Evolutionary conservation across 2,113 vertebrate species (phyloP).

Genomic region (Microtus richardsoni): DNA sequence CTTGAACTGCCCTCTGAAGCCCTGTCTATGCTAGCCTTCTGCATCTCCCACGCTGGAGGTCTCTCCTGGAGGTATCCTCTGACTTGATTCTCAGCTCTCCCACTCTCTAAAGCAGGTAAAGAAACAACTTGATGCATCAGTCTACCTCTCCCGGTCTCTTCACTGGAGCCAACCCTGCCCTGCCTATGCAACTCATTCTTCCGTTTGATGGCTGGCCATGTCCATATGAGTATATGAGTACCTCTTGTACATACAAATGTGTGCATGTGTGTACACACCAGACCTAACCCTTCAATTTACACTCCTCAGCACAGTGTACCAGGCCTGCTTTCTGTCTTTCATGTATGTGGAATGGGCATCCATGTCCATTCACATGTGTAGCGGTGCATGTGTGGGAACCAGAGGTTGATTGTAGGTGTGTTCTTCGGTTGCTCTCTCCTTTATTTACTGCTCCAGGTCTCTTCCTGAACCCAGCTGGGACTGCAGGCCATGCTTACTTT

Average conservation of each 20-base stretch:
- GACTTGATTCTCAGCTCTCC: not conserved
- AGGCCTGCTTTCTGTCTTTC: not conserved
- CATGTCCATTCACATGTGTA: not conserved
- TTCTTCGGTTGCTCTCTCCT: not conserved
- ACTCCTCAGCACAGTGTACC: not conserved
- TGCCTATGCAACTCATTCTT: not conserved
- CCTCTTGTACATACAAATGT: not conserved
- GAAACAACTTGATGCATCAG: not conserved
- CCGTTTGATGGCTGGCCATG: not conserved
- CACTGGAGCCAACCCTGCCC: not conserved
- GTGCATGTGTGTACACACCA: not conserved
- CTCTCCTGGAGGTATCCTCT: fast-evolving
- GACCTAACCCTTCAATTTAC: not conserved
- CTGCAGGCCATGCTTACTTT: not conserved
- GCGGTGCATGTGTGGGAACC: not conserved
- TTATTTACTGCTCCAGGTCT: not conserved
- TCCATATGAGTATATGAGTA: not conserved
- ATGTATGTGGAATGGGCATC: not conserved
- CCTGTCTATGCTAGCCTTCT: not conserved
- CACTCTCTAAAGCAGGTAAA: not conserved
- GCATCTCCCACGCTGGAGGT: not conserved
- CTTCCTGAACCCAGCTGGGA: not conserved
- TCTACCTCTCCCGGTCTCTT: not conserved
- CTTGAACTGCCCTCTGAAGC: not conserved
- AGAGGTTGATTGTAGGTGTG: not conserved